These are phyloP conservation scores for Mactra quadrangularis DNA, from an alignment of 1,140 invertebrate species.

Conservation along the genomic window DNA sequence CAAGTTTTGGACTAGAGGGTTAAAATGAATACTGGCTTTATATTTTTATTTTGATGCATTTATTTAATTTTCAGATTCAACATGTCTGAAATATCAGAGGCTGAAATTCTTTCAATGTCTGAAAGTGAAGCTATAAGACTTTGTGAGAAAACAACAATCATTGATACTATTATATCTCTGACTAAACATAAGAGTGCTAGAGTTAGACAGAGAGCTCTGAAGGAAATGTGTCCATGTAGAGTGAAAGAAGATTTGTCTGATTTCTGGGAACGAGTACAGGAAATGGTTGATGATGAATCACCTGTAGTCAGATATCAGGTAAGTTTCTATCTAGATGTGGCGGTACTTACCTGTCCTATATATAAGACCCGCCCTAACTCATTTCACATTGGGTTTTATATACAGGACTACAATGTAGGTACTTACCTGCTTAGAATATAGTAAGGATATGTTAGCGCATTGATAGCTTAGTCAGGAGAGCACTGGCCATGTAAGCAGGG, in stretches of 20 bases:
- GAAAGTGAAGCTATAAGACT: constrained; percentile 72
- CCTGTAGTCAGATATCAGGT: constrained; percentile 75
- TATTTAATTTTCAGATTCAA: background rate
- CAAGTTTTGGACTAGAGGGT: no score
- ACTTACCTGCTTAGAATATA: no score
- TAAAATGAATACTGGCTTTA: no score
- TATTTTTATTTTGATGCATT: no score
- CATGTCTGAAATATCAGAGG: constrained; percentile 29
- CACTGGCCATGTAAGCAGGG: no score
- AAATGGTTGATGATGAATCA: constrained; percentile 79
- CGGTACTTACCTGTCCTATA: no score
- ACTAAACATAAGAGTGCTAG: constrained; percentile 76
- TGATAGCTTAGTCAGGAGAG: no score
- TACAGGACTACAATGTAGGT: no score
- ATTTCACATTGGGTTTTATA: no score
- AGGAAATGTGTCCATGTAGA: constrained; percentile 82
- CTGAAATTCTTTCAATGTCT: constrained; percentile 40
- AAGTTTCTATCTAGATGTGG: no score
- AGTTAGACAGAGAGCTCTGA: constrained; percentile 79
- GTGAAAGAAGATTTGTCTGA: constrained; percentile 79
- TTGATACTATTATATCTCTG: constrained; percentile 79
- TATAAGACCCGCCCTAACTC: no score
- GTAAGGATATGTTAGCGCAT: no score
- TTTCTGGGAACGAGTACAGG: constrained; percentile 81
- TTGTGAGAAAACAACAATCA: constrained; percentile 77